These are phyloP conservation scores for Euwallacea similis DNA, from an alignment of 1,140 invertebrate species.

Conservation along the genomic window DNA sequence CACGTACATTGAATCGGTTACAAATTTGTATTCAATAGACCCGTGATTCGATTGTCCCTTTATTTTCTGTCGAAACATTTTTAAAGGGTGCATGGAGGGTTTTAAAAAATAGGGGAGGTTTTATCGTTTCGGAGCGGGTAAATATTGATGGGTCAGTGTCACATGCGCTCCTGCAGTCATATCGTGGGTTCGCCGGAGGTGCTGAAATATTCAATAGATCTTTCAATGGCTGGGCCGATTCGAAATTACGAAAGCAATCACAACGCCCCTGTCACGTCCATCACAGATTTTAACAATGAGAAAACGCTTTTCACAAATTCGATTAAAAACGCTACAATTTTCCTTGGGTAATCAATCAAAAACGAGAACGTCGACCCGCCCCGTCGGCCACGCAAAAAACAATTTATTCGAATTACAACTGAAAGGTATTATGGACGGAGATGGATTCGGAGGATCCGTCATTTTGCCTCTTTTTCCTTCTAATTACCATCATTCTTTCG, in stretches of 20 bases:
- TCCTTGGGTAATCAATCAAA: constrained; percentile 38
- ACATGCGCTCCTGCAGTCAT: background rate
- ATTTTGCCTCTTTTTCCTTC: constrained; percentile 30
- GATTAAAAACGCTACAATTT: constrained; percentile 37
- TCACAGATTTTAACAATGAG: constrained; percentile 36
- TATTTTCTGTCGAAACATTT: constrained; percentile 7
- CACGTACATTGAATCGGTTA: constrained; percentile 24
- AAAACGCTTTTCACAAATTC: constrained; percentile 38
- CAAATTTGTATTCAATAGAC: constrained; percentile 34
- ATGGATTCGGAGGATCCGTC: constrained; percentile 31
- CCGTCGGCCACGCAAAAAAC: constrained; percentile 33
- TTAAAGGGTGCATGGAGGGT: background rate
- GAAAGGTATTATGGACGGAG: constrained; percentile 37
- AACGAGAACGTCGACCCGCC: constrained; percentile 12
- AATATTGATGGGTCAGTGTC: constrained; percentile 27
- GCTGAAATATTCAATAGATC: constrained; percentile 2
- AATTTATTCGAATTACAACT: constrained; percentile 39
- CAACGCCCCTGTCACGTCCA: constrained; percentile 23
- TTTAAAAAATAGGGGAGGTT: constrained; percentile 12
- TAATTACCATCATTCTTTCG: constrained; percentile 32
- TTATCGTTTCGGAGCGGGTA: constrained; percentile 1
- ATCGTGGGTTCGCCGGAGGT: background rate
- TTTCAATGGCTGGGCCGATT: background rate
- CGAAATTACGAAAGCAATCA: constrained; percentile 29
- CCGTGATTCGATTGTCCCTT: constrained; percentile 29